phyloP scores from a whole-genome alignment of 1,140 invertebrate species.

The Chironomus striatipennis region DNA sequence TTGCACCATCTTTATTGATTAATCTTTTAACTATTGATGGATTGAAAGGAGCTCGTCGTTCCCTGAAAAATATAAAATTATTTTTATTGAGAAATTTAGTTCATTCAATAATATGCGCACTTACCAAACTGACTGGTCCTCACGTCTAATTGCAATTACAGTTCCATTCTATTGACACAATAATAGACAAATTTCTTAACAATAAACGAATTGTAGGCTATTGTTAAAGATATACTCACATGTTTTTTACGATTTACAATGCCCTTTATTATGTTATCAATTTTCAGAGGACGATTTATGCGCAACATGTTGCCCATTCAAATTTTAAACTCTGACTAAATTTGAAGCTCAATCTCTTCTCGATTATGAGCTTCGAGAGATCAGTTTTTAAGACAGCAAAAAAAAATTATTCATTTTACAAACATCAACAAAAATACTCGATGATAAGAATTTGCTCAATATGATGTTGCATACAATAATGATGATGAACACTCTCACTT shows the following conservation, averaged over 20 bases:
- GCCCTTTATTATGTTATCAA: not conserved
- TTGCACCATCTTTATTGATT: slow-evolving; percentile 68
- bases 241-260: not conserved
- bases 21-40: slow-evolving; percentile 85
- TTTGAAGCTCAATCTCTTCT: not conserved
- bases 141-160: slow-evolving; percentile 76
- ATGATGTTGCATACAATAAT: too few relatives aligned
- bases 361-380: too few relatives aligned
- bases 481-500: too few relatives aligned
- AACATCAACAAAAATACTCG: too few relatives aligned
- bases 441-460: too few relatives aligned
- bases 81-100: not conserved
- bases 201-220: too few relatives aligned
- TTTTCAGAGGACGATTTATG: not conserved
- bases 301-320: slow-evolving; percentile 5
- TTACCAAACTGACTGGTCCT: slow-evolving; percentile 78
- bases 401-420: too few relatives aligned
- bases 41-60: slow-evolving; percentile 87
- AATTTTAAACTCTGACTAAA: not conserved
- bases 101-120: not conserved
- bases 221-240: not conserved
- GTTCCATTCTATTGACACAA: slow-evolving; percentile 41
- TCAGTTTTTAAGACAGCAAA: too few relatives aligned
- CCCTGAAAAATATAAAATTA: slow-evolving; percentile 58
- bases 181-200: too few relatives aligned